These are phyloP conservation scores for Pseudomugil tenellus DNA, from an alignment of 2,797 vertebrate species.

Conservation along the genomic window DNA sequence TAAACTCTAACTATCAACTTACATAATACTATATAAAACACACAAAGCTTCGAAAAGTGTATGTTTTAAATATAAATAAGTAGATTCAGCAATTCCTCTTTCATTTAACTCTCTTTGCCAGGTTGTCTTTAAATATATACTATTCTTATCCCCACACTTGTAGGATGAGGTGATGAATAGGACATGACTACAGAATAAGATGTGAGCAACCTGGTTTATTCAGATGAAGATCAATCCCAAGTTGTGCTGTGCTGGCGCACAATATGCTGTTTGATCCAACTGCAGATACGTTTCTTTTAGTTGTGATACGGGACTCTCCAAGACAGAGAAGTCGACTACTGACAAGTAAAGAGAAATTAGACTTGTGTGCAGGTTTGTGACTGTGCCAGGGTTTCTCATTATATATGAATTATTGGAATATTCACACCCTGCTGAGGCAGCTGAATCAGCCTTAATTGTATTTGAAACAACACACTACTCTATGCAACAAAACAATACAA, in stretches of 20 bases:
- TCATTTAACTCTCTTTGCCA: background rate
- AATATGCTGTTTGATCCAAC: conserved; percentile 46
- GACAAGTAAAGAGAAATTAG: background rate
- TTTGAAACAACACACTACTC: no score
- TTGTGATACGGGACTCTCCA: conserved; percentile 16
- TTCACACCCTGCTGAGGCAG: background rate
- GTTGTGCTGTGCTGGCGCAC: conserved; percentile 27
- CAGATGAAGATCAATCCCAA: conserved; percentile 35
- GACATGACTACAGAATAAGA: conserved; percentile 21
- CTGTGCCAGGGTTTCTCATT: background rate
- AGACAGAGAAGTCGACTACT: conserved; percentile 9
- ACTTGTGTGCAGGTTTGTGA: background rate
- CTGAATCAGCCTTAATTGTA: no score
- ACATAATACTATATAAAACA: background rate
- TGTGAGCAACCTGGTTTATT: conserved; percentile 50
- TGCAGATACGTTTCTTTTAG: conserved; percentile 46
- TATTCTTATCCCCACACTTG: conserved; percentile 10
- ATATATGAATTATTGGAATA: background rate
- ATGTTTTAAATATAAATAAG: background rate
- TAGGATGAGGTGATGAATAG: conserved; percentile 29
- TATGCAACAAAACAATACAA: no score
- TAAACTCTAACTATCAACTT: background rate
- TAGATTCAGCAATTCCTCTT: background rate
- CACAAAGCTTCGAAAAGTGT: background rate
- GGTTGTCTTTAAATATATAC: conserved; percentile 13